These are phyloP conservation scores for Phymastichus coffea DNA, from an alignment of 1,140 invertebrate genomes.

Conservation along the genomic window DNA sequence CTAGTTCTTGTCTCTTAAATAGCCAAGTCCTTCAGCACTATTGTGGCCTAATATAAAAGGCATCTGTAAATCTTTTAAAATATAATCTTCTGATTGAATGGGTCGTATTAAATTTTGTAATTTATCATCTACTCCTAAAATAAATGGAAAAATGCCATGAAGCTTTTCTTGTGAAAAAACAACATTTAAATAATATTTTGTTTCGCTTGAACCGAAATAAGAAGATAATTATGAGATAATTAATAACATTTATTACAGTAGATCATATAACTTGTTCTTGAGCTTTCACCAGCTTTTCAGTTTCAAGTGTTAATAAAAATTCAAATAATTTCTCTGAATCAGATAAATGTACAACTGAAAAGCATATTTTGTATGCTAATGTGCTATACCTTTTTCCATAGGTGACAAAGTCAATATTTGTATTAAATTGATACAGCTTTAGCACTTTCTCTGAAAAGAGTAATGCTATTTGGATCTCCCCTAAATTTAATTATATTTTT, in stretches of 20 bases:
- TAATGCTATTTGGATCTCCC: constrained; percentile 41
- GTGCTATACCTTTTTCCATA: constrained; percentile 27
- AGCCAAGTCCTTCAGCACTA: not conserved
- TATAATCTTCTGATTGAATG: not conserved
- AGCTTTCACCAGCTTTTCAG: not conserved
- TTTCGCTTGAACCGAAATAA: no score
- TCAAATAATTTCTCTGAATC: not conserved
- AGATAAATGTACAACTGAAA: not conserved
- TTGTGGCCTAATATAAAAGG: constrained; percentile 1
- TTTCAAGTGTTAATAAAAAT: not conserved
- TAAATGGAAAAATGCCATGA: no score
- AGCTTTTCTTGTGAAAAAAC: no score
- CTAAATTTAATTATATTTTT: constrained; percentile 18
- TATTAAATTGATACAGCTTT: constrained; percentile 47
- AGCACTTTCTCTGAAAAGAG: constrained; percentile 53
- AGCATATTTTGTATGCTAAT: not conserved
- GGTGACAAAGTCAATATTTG: constrained; percentile 45
- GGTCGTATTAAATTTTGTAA: not conserved
- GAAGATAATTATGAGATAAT: no score
- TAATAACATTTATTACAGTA: no score
- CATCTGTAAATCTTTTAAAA: not conserved
- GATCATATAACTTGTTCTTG: not conserved
- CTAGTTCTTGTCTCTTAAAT: not conserved
- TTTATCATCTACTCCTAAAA: not conserved
- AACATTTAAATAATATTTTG: no score